A percentile compares a stretch with the other conserved stretches of the same genome.
Conservation (phyloP, 2,888 invertebrate genomes). For the Drosophila prostipennis region DNA sequence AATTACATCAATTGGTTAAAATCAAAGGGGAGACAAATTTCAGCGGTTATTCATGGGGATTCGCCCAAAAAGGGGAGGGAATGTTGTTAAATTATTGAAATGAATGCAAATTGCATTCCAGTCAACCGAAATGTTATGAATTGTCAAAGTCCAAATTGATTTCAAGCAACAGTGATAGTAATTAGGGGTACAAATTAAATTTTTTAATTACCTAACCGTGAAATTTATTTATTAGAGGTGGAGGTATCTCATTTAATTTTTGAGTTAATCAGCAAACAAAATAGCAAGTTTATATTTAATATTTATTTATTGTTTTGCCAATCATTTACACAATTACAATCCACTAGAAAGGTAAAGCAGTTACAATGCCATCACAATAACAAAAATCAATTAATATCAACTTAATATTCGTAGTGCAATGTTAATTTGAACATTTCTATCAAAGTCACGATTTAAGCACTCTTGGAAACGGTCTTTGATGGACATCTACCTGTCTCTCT, state of each 20-base stretch:
- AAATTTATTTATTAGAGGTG: neutral
- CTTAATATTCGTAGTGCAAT: slow-evolving; percentile 53
- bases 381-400: slow-evolving; percentile 34
- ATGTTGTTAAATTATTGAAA: slow-evolving; percentile 59
- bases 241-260: neutral
- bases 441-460: slow-evolving; percentile 53
- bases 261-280: neutral
- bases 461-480: slow-evolving; percentile 17
- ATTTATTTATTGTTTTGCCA: neutral
- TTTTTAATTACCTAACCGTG: neutral
- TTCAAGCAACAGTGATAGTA: slow-evolving; percentile 4
- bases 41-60: slow-evolving; percentile 29
- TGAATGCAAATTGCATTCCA: slow-evolving; percentile 62
- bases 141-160: slow-evolving; percentile 26
- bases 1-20: slow-evolving; percentile 53
- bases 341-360: slow-evolving; percentile 3
- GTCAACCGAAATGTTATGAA: slow-evolving; percentile 39
- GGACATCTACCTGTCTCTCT: neutral
- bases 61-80: neutral
- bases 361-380: slow-evolving; percentile 32
- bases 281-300: neutral
- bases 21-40: slow-evolving; percentile 41
- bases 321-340: too few relatives aligned
- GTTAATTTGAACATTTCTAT: slow-evolving; percentile 65
- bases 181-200: neutral